These are phyloP conservation scores for Scaptomyza caliginosa DNA, from an alignment of 2,888 invertebrate species.

Conservation along the genomic window DNA sequence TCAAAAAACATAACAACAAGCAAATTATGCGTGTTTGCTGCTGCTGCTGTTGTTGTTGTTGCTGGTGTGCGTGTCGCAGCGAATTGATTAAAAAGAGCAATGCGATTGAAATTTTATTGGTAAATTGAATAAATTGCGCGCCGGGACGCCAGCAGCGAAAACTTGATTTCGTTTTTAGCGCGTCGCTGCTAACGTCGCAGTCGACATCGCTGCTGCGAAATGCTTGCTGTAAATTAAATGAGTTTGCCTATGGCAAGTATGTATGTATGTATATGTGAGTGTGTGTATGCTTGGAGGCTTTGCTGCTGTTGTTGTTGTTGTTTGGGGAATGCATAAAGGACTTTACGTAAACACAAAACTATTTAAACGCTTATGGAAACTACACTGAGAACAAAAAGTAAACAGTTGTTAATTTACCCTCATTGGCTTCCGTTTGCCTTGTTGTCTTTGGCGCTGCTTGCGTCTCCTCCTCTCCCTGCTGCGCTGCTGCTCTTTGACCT, in stretches of 20 bases:
- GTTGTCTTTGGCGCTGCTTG: not conserved
- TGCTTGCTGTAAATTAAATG: slow-evolving; percentile 53
- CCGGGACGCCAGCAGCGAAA: slow-evolving; percentile 42
- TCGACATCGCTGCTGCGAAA: too few species aligned
- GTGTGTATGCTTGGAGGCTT: slow-evolving; percentile 1
- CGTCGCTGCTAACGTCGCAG: slow-evolving; percentile 30
- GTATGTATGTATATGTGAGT: not conserved
- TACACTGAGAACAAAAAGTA: not conserved
- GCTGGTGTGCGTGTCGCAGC: slow-evolving; percentile 55
- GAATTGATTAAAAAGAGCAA: slow-evolving; percentile 83
- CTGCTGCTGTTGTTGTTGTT: slow-evolving; percentile 16
- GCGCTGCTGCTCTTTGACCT: slow-evolving; percentile 9
- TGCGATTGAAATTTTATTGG: slow-evolving; percentile 83
- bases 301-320: slow-evolving; percentile 21
- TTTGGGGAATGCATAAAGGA: not conserved
- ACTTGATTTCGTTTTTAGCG: slow-evolving; percentile 44
- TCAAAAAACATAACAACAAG: slow-evolving; percentile 72
- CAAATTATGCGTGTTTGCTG: slow-evolving; percentile 64
- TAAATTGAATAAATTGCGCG: slow-evolving; percentile 82
- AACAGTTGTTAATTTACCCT: slow-evolving; percentile 13
- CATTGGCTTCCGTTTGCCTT: slow-evolving; percentile 5
- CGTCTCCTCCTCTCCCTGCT: not conserved
- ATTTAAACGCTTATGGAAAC: not conserved
- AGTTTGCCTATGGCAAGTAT: slow-evolving; percentile 15
- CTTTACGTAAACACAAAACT: not conserved